Base-by-base conservation (phyloP, 37 sponge, comb jelly and placozoan genomes). In the Halichondria panicea region DNA sequence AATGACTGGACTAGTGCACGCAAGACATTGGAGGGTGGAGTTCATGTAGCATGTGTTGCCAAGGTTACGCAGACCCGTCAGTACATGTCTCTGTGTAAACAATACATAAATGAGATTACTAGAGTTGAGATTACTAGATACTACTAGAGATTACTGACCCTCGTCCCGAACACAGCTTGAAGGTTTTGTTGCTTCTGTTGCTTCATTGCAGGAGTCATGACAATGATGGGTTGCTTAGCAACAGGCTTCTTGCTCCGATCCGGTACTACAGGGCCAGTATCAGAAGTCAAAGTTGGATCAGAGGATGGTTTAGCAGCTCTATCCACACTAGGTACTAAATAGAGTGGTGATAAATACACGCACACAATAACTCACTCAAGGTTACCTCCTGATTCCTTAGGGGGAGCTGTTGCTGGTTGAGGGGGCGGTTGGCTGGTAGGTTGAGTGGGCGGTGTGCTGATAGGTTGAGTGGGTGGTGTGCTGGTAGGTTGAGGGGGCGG, bases 1-100 rank as follows among this genome's bases (percentile, higher is more conserved):
- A 5, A 66, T 63, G 34, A 94, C 71, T 13, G 91, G 85, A 38
- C 46, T 52, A 0, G 91, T 87, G 67, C 52, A 65, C n/a, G 68
- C 45, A 31, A 94, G 91, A 66, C 95, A 94, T 80, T 94, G 95
- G 0, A 94, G 55, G 15, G 78, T 86, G 9, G 88, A 89, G 73
- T 86, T 94, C 95, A 94, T 89, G 90, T 81, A 93, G 39, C 94
- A 93, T 19, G 94, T 93, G 71, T 93, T 93, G 55, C 94, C 90
- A 54, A 90, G 88, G 82, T 90, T 89, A 60, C 72, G 74, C n/a
- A 90, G 67, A 30, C 95, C 95, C 43, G 94, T 89, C 65, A 88
- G 66, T 19, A 78, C 81, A 31, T 57, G 27, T 4, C 87, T 64
- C 91, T 82, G 41, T 3, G 33, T 12, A 9, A 59, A 12, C 18